Percentiles rank a stretch among this genome's conserved stretches.
phyloP scores from a whole-genome alignment of 1,140 invertebrate genomes.

The Listronotus oregonensis region DNA sequence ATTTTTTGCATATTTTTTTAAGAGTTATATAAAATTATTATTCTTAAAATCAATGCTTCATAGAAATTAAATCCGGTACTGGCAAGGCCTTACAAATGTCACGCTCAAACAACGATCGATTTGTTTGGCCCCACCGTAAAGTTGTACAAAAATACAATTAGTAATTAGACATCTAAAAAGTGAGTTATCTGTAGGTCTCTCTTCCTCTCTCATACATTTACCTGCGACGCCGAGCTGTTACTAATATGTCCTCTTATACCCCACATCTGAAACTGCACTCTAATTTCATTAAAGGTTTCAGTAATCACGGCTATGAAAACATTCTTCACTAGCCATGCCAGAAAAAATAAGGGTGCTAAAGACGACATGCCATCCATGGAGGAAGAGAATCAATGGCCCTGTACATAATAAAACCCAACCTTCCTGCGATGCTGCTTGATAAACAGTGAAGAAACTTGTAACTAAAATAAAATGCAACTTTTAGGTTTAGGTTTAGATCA shows the following conservation, averaged over 20 bases:
- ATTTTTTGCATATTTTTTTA: too few relatives aligned
- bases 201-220: slow-evolving; percentile 43
- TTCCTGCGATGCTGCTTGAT: slow-evolving; percentile 98
- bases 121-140: too few relatives aligned
- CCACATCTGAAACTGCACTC: slow-evolving; percentile 99
- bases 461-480: slow-evolving; percentile 70
- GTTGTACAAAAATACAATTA: too few relatives aligned
- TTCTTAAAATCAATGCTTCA: too few relatives aligned
- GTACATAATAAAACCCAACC: slow-evolving; percentile 99
- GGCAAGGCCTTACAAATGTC: too few relatives aligned
- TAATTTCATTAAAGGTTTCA: slow-evolving; percentile 99
- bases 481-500: too few relatives aligned
- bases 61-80: too few relatives aligned
- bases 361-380: slow-evolving; percentile 94
- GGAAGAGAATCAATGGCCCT: slow-evolving; percentile 96
- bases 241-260: slow-evolving; percentile 88
- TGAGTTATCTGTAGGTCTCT: too few relatives aligned
- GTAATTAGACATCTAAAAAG: too few relatives aligned
- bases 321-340: slow-evolving; percentile 99
- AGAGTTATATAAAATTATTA: too few relatives aligned
- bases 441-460: slow-evolving; percentile 98
- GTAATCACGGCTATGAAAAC: slow-evolving; percentile 99
- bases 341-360: slow-evolving; percentile 98
- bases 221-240: slow-evolving; percentile 81
- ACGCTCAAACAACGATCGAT: too few relatives aligned